Conservation (phyloP, 2,797 vertebrate species). For the Rhabdomys pumilio region DNA sequence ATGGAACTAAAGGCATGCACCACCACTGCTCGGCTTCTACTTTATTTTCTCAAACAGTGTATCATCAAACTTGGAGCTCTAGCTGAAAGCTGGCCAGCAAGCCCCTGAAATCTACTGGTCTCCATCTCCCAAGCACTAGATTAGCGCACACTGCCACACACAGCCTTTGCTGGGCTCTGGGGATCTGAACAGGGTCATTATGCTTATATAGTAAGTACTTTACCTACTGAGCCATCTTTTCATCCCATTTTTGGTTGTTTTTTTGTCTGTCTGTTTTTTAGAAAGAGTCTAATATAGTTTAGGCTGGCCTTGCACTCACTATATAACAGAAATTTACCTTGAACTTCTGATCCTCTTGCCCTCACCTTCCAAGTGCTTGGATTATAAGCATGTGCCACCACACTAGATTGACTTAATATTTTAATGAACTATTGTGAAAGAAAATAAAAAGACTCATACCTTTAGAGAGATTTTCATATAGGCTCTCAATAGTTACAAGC, state of each 20-base stretch:
- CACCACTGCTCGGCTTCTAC: neutral
- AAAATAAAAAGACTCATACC: constrained; percentile 88
- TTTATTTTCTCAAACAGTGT: neutral
- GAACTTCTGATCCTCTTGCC: neutral
- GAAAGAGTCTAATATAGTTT: neutral
- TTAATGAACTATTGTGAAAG: constrained; percentile 39
- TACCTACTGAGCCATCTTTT: neutral
- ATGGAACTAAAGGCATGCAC: no score
- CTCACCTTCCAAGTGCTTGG: neutral
- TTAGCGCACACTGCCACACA: neutral
- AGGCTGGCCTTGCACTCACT: neutral
- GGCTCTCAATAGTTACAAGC: constrained; percentile 89
- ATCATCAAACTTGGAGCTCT: neutral
- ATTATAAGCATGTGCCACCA: neutral
- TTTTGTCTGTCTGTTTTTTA: neutral
- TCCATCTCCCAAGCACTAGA: neutral
- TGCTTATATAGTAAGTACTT: neutral
- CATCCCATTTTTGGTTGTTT: neutral
- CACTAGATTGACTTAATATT: constrained; percentile 38
- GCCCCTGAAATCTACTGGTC: neutral
- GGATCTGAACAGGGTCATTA: neutral
- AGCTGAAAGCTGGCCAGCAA: neutral
- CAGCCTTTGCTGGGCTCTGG: neutral
- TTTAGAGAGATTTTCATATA: constrained; percentile 91
- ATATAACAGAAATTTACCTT: neutral